These are phyloP conservation scores for Hydropotes inermis DNA, from an alignment of 2,113 vertebrate species.

Conservation along the genomic window DNA sequence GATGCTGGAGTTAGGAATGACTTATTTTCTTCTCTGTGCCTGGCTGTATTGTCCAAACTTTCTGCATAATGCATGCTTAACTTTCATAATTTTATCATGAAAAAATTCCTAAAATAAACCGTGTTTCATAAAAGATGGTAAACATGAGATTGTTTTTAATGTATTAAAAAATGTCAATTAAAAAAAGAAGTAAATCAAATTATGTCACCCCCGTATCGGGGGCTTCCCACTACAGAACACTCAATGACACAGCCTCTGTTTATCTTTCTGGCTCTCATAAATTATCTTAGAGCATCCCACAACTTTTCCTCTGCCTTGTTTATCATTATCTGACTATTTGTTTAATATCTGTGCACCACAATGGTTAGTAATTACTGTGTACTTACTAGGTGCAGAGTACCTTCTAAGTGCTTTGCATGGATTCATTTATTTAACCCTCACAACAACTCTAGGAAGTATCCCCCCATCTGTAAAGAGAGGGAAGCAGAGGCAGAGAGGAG, in stretches of 20 bases:
- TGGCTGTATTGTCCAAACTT: neutral
- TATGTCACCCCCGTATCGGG: neutral
- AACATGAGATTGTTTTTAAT: neutral
- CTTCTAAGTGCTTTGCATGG: neutral
- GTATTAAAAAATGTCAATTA: neutral
- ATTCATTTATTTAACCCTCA: neutral
- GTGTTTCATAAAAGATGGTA: neutral
- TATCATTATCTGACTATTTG: neutral
- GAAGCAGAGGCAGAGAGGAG: neutral
- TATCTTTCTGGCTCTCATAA: neutral
- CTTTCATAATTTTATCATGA: neutral
- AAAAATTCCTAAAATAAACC: neutral
- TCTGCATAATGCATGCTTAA: neutral
- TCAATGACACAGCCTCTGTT: neutral
- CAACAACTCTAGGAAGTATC: neutral
- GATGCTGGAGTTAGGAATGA: neutral
- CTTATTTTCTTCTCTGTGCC: neutral
- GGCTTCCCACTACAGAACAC: neutral
- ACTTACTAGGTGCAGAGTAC: neutral
- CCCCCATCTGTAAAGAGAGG: neutral
- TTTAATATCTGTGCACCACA: neutral
- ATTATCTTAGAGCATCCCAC: neutral
- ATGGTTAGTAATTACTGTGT: neutral
- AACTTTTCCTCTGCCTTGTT: neutral
- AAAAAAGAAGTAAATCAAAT: neutral